Evolutionary conservation across 2,888 invertebrate genomes (phyloP), one percentile per base, ranked within the genome.

Genomic region (Cryptocephalus moraei): DNA sequence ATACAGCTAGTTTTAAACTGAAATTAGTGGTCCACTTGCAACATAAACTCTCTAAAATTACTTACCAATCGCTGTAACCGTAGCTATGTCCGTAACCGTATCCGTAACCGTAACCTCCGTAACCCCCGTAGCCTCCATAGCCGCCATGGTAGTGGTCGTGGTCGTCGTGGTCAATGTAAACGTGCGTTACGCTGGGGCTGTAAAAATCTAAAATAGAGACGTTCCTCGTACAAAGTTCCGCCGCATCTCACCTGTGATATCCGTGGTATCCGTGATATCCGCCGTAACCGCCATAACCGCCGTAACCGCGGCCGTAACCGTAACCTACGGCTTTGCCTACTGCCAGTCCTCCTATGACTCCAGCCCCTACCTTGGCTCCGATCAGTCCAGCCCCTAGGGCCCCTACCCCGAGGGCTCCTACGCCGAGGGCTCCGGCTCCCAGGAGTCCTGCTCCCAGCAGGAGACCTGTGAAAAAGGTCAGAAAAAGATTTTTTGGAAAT

Each of bases 341-440:
- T 32, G 48, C 54, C 41, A 54, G 43, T 33, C 54, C 54, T 10
- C 47, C 39, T 33, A 46, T 46, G 22, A 22, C 22, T 22, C 22
- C 22, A 6, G 22, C 22, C 1, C 46, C 10, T 8, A 42, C 36
- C 22, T 41, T 40, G 2, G 40, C 33, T 11, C 41, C 46, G 4
- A 46, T 14, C 2, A 41, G 33, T 31, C 42, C 46, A 1, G 34
- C 47, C 42, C 49, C 51, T n/a, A 52, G n/a, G 33, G 47, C 42
- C 33, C 49, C 48, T 31, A 52, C 54, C 8, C 54, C 55, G 11
- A 56, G 8, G 9, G 49, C 55, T 33, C 52, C 55, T 2, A 48
- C 55, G 1, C 54, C 56, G 6, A 56, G n/a, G n/a, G 41, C 52
- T 9, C 49, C 56, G 6, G 51, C 51, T 32, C 55, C 57, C 32